Conservation (phyloP, 2,797 vertebrate genomes). For the Sphenopsis melanotis region DNA sequence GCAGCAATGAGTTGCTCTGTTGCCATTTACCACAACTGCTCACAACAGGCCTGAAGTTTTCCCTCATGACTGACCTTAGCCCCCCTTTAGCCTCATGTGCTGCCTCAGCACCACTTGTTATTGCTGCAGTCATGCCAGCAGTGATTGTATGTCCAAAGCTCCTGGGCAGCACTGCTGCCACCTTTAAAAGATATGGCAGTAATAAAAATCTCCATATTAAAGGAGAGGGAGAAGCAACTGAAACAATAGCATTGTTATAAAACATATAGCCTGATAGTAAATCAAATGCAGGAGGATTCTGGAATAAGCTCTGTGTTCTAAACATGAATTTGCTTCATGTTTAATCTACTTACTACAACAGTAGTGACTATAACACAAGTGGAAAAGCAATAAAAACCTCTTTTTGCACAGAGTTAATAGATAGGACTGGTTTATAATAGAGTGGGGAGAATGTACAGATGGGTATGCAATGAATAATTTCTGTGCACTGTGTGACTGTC, state of each 20-base stretch:
- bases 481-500: rapidly evolving
- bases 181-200: neutral
- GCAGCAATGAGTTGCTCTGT: neutral
- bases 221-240: neutral
- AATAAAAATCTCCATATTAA: neutral
- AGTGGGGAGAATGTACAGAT: neutral
- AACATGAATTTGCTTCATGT: neutral
- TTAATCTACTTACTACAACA: neutral
- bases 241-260: neutral
- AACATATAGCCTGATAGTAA: neutral
- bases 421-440: neutral
- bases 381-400: neutral
- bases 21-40: neutral
- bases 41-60: neutral
- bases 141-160: neutral
- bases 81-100: neutral
- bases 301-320: neutral
- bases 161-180: neutral
- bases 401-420: neutral
- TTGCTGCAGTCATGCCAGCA: neutral
- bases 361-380: neutral
- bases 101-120: neutral
- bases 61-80: neutral
- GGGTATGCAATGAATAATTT: neutral
- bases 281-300: neutral